These are phyloP conservation scores for Misgurnus mizolepis DNA, from an alignment of 2,113 vertebrate species.

Conservation along the genomic window DNA sequence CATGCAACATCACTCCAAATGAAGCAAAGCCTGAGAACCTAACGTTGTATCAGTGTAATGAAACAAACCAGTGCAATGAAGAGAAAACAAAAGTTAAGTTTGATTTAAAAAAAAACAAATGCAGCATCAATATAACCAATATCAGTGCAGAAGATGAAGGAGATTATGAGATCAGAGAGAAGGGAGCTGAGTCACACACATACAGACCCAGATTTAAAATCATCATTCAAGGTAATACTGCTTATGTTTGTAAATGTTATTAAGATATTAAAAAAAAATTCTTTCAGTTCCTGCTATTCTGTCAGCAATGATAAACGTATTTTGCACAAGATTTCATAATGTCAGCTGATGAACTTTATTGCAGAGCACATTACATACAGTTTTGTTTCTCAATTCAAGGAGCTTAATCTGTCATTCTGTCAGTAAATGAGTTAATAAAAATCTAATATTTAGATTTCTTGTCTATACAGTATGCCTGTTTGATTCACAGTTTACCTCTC, in stretches of 20 bases:
- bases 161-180: background rate
- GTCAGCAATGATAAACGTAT: background rate
- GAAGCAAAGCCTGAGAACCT: no score
- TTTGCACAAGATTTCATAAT: background rate
- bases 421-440: no score
- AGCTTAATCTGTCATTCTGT: no score
- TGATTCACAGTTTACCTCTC: no score
- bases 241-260: background rate
- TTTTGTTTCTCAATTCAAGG: no score
- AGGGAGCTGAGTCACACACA: rapidly evolving
- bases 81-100: background rate
- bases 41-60: rapidly evolving
- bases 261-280: no score
- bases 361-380: no score
- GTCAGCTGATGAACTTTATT: no score
- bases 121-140: background rate
- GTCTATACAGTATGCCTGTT: no score
- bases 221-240: background rate
- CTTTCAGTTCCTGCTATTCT: background rate
- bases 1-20: background rate
- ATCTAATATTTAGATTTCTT: no score
- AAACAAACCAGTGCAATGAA: rapidly evolving
- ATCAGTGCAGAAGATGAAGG: background rate
- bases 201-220: background rate
- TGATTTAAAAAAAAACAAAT: background rate